Conservation (phyloP, 2,888 invertebrate genomes). For the Lordiphosa fenestrarum region DNA sequence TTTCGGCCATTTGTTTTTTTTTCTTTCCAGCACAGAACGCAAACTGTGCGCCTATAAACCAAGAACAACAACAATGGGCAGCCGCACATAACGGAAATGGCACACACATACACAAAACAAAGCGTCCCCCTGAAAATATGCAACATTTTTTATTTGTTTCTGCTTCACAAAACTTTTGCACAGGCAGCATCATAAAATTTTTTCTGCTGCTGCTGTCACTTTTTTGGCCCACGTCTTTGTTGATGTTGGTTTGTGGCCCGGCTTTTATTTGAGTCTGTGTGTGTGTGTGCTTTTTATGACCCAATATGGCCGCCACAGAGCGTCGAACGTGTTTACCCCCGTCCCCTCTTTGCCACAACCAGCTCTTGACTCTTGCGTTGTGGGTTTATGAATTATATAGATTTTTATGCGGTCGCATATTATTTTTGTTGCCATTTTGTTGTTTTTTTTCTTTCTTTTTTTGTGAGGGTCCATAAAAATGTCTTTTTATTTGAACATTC, state of each 20-base stretch:
- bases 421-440: conserved; percentile 62
- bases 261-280: conserved; percentile 47
- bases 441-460: conserved; percentile 26
- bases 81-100: conserved; percentile 39
- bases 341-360: conserved; percentile 1
- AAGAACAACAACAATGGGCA: conserved; percentile 13
- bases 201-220: conserved; percentile 62
- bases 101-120: conserved; percentile 7
- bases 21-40: conserved; percentile 24
- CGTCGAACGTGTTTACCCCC: conserved; percentile 56
- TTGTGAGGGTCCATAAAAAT: conserved; percentile 54
- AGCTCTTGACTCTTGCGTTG: conserved; percentile 11
- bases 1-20: conserved; percentile 41
- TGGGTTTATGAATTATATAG: conserved; percentile 70
- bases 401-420: conserved; percentile 74
- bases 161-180: conserved; percentile 65
- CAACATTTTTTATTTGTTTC: conserved; percentile 72
- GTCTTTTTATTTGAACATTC: conserved; percentile 53
- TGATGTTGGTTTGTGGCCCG: conserved; percentile 48
- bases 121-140: conserved; percentile 52
- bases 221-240: conserved; percentile 37
- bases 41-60: conserved; percentile 59
- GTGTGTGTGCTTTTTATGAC: conserved; percentile 62
- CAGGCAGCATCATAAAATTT: conserved; percentile 62
- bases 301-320: conserved; percentile 72